Base-by-base conservation (phyloP, 2,113 vertebrate genomes). In the Microcebus murinus region DNA sequence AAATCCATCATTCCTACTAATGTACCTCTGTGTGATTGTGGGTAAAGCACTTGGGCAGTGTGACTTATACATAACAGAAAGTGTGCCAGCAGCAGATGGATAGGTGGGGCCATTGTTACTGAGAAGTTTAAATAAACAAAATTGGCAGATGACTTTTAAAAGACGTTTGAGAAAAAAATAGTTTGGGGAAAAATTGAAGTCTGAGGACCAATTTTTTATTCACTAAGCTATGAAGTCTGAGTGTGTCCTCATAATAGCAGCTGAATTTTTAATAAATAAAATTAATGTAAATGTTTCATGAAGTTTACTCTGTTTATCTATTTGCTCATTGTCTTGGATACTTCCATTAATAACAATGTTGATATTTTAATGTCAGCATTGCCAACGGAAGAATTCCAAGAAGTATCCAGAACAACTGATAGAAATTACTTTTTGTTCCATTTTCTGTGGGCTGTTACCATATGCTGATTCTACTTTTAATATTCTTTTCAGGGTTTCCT, bases 261-360 rank as follows among this genome's bases (percentile, higher is more conserved):
- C 1, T 59, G 92, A 45, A 83, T 39, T 68, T 96, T 95, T 83
- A 93, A 70, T 87, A 90, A 71, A 73, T 85, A 45, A 57, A 94
- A 52, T 57, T n/a, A 73, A 88, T 93, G 31, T 61, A 88, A 92
- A 63, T 59, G 17, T 95, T 80, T 80, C 23, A 55, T 81, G 55
- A 95, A 82, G 6, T 57, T 63, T 18, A 42, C n/a, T 82, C 5
- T 89, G 6, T 96, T 85, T 85, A 73, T 90, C 8, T 73, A 27
- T 76, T 94, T 95, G 23, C 0, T 87, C 20, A 73, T 97, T 48
- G 29, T 77, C 67, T 92, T 74, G 65, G 79, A 77, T 63, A 73
- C 25, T 87, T 92, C 81, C 50, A 86, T 74, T 87, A 93, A 71
- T 45, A 96, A 83, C 23, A 80, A 25, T 93, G 84, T 76, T 97